Conservation (phyloP, 2,888 invertebrate species). For the Acanthoscelides obtectus region DNA sequence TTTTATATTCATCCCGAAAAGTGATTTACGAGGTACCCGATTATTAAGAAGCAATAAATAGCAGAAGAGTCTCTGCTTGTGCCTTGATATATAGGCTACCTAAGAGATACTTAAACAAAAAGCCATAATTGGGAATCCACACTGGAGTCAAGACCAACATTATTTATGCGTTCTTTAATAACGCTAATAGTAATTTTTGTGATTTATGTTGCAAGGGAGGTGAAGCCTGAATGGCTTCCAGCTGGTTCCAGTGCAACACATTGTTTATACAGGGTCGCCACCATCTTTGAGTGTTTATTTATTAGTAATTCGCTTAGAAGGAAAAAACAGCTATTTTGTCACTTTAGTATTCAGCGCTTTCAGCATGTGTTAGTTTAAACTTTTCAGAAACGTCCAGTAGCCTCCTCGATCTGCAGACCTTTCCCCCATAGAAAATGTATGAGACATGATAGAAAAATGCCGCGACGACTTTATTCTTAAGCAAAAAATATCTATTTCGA, state of each 20-base stretch:
- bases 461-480: no score
- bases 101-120: not conserved
- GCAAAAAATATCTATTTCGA: no score
- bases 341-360: no score
- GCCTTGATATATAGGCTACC: constrained; percentile 18
- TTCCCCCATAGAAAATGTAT: no score
- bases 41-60: constrained; percentile 18
- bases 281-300: no score
- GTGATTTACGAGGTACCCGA: not conserved
- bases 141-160: not conserved
- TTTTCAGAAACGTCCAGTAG: no score
- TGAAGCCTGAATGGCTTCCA: not conserved
- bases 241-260: not conserved
- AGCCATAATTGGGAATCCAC: not conserved
- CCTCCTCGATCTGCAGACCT: no score
- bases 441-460: no score
- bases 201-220: not conserved
- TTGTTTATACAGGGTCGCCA: not conserved
- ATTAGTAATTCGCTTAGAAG: no score
- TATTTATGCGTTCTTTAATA: not conserved
- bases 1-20: not conserved
- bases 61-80: constrained; percentile 16
- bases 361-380: no score
- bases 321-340: no score
- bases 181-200: not conserved